A percentile compares a stretch with the other conserved stretches of the same genome.
Conservation (phyloP, 2,113 vertebrate genomes). For the Elanus axillaris region DNA sequence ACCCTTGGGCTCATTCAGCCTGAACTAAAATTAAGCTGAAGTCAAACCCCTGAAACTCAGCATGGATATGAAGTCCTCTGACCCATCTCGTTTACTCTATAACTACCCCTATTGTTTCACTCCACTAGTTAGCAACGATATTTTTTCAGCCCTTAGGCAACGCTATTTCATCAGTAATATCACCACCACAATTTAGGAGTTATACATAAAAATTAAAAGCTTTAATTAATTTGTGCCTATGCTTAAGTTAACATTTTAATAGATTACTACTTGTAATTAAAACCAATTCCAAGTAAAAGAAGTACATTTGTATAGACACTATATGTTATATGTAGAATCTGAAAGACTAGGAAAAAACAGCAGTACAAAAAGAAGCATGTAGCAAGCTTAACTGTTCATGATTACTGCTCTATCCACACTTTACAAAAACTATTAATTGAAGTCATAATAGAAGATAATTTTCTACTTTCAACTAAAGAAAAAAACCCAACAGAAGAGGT, state of each 20-base stretch:
- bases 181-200: background rate
- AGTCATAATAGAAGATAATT: background rate
- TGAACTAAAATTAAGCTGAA: background rate
- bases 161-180: background rate
- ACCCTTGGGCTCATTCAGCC: background rate
- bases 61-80: accelerated
- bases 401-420: background rate
- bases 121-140: background rate
- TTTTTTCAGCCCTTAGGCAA: background rate
- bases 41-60: background rate
- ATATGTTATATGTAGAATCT: background rate
- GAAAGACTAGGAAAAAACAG: background rate
- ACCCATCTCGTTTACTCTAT: background rate
- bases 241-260: background rate
- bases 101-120: background rate
- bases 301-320: background rate
- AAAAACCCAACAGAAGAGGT: background rate
- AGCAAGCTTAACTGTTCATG: background rate
- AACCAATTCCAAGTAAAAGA: background rate
- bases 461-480: background rate
- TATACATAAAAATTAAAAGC: background rate
- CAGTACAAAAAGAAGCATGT: background rate
- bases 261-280: background rate
- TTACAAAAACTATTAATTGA: background rate
- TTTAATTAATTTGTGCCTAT: background rate